Conservation (phyloP, 2,113 vertebrate genomes). For the Psilopogon haemacephalus region DNA sequence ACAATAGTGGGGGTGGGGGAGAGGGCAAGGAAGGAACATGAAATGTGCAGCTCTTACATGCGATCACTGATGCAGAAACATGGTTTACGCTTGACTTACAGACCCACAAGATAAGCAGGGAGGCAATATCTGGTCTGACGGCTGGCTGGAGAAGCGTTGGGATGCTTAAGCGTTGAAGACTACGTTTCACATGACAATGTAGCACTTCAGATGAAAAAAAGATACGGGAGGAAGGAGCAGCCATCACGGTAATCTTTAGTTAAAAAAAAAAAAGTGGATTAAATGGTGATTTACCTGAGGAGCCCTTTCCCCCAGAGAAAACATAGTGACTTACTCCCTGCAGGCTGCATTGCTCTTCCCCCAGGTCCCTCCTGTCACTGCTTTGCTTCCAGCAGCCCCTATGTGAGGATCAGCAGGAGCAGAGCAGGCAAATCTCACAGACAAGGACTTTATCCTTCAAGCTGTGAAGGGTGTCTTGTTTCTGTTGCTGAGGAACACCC, state of each 20-base stretch:
- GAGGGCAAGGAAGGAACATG: accelerated
- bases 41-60: not conserved
- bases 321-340: not conserved
- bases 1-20: not conserved
- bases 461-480: not conserved
- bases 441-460: not conserved
- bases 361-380: not conserved
- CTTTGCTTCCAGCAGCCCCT: not conserved
- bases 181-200: not conserved
- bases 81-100: not conserved
- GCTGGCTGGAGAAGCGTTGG: not conserved
- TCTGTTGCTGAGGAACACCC: not conserved
- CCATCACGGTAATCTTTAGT: not conserved
- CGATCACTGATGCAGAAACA: not conserved
- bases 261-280: not conserved
- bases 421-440: not conserved
- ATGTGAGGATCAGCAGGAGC: not conserved
- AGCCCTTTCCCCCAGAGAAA: not conserved
- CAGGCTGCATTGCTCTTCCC: not conserved
- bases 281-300: not conserved
- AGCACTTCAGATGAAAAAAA: not conserved
- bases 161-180: not conserved
- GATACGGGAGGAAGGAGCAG: not conserved
- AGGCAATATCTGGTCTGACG: not conserved
- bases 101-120: not conserved